phyloP scores from a whole-genome alignment of 1,140 invertebrate genomes.

The Saccostrea glomerata region DNA sequence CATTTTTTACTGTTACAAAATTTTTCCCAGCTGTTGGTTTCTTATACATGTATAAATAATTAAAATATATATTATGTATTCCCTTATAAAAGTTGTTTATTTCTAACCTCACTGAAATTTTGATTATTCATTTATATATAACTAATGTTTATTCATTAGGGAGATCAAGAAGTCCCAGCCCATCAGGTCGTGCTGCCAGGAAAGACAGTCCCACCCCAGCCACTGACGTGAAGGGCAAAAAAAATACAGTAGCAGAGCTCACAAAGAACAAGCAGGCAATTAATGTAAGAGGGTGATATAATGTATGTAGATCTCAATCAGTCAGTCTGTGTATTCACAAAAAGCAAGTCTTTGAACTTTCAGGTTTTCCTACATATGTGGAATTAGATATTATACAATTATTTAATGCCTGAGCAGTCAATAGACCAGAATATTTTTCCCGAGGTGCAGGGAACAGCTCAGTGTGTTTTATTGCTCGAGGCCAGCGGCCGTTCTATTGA shows the following conservation, averaged over 20 bases:
- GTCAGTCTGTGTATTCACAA: too few relatives aligned
- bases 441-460: too few relatives aligned
- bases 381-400: too few relatives aligned
- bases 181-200: constrained; percentile 53
- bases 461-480: too few relatives aligned
- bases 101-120: background rate
- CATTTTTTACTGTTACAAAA: background rate
- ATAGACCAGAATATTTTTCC: too few relatives aligned
- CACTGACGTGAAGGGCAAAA: constrained; percentile 63
- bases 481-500: too few relatives aligned
- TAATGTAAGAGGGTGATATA: constrained; percentile 51
- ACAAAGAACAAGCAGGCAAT: constrained; percentile 59
- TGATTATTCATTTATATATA: background rate
- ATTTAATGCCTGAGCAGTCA: too few relatives aligned
- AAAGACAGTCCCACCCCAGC: constrained; percentile 68
- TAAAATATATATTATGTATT: too few relatives aligned
- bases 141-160: constrained; percentile 53
- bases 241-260: constrained; percentile 63
- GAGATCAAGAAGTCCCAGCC: constrained; percentile 69
- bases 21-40: background rate
- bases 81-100: background rate
- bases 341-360: too few relatives aligned
- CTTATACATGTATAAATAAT: background rate
- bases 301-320: background rate
- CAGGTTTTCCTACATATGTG: too few relatives aligned